Conservation (phyloP, 2,113 vertebrate species). For the Ailuropoda melanoleuca region DNA sequence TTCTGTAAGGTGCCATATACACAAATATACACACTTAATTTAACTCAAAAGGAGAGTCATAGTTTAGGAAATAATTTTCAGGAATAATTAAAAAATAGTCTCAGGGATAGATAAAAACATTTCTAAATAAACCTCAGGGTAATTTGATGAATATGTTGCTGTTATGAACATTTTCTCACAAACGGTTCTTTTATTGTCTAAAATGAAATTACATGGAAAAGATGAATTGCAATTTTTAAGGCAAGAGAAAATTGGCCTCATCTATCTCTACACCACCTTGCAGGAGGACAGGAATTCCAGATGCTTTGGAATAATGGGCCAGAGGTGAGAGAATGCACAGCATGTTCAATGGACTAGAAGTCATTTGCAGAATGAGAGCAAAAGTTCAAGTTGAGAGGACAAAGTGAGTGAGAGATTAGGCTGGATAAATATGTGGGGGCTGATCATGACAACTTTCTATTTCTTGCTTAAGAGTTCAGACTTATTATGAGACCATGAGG, state of each 20-base stretch:
- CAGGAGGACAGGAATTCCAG: not conserved
- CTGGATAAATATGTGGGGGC: not conserved
- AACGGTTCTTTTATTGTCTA: slow-evolving; percentile 35
- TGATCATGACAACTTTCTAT: not conserved
- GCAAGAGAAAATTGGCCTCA: not conserved
- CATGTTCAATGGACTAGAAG: not conserved
- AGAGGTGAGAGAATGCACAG: not conserved
- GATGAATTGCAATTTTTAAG: slow-evolving; percentile 16
- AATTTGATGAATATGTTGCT: slow-evolving; percentile 3
- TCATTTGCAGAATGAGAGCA: not conserved
- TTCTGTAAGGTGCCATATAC: not conserved
- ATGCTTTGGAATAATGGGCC: not conserved
- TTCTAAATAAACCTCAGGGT: slow-evolving; percentile 7
- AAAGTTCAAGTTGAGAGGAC: not conserved
- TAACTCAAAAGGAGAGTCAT: not conserved
- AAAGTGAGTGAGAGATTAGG: not conserved
- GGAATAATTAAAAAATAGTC: slow-evolving; percentile 29
- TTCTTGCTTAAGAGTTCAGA: not conserved
- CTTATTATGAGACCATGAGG: not conserved
- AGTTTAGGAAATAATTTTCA: slow-evolving; percentile 52
- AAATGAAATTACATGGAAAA: not conserved
- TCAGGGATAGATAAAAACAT: not conserved
- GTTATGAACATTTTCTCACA: slow-evolving; percentile 22
- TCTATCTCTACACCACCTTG: not conserved
- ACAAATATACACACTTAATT: not conserved